These are phyloP conservation scores for Ferrisia virgata DNA, from an alignment of 2,888 invertebrate genomes.

Conservation along the genomic window DNA sequence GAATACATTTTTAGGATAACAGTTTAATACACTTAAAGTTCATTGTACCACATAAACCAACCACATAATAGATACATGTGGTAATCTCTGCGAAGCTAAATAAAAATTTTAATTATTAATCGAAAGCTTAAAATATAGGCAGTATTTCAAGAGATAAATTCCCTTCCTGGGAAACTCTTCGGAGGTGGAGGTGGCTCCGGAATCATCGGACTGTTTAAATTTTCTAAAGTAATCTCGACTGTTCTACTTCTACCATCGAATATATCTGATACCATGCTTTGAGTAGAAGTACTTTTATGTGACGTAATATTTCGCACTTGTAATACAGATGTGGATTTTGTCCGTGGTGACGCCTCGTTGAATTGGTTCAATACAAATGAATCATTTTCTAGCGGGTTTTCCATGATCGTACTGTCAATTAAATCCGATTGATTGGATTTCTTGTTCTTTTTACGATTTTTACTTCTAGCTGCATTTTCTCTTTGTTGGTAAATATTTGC, in stretches of 20 bases:
- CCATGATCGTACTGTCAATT: constrained; percentile 3
- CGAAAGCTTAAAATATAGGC: constrained; percentile 2
- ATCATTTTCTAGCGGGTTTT: constrained; percentile 58
- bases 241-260: constrained; percentile 20
- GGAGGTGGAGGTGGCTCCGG: constrained; percentile 66
- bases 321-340: not conserved
- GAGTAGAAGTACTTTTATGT: not conserved
- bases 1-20: not conserved
- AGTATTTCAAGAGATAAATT: constrained; percentile 19
- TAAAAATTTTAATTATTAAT: not conserved
- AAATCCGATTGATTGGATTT: constrained; percentile 9
- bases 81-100: constrained; percentile 1
- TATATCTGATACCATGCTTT: constrained; percentile 4
- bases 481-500: constrained; percentile 85
- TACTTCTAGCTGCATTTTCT: constrained; percentile 58
- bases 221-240: constrained; percentile 1
- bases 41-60: not conserved
- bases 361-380: not conserved
- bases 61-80: not conserved
- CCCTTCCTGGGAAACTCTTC: constrained; percentile 53
- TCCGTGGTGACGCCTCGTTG: not conserved
- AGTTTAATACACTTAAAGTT: not conserved
- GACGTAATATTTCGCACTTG: constrained; percentile 9
- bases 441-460: not conserved
- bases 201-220: constrained; percentile 54